Percentiles rank a stretch among this genome's conserved stretches.
Evolutionary conservation across 2,113 vertebrate genomes (phyloP).

Genomic region (Monarcha castaneiventris): DNA sequence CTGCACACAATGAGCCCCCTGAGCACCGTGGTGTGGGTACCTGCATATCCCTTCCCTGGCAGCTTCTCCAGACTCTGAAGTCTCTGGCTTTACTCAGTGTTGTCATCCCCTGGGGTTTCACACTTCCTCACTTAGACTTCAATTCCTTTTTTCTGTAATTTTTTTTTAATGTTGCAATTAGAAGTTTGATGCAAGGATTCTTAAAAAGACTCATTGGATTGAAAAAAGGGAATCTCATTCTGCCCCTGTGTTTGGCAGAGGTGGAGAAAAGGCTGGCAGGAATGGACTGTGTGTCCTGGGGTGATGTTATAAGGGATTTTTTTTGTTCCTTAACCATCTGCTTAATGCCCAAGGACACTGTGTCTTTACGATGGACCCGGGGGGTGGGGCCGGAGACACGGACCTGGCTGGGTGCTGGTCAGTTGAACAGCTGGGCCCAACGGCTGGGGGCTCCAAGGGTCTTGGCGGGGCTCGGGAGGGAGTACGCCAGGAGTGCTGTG

Average conservation of each 20-base stretch:
- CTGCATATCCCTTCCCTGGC: neutral
- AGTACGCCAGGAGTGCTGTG: too few species aligned
- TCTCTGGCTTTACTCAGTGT: neutral
- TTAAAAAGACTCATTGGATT: neutral
- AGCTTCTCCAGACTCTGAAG: neutral
- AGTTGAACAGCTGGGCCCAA: too few species aligned
- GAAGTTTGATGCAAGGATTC: neutral
- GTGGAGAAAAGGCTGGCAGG: neutral
- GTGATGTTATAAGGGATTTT: too few species aligned
- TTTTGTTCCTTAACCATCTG: too few species aligned
- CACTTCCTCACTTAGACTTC: neutral
- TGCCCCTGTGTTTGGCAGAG: neutral
- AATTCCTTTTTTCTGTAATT: neutral
- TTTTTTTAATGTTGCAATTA: neutral
- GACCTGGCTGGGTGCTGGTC: too few species aligned
- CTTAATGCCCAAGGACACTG: too few species aligned
- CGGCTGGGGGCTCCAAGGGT: too few species aligned
- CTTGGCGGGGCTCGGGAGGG: too few species aligned
- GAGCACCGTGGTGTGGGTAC: accelerated
- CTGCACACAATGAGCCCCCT: accelerated
- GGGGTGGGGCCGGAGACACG: too few species aligned
- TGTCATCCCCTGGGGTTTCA: neutral
- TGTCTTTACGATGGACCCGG: too few species aligned
- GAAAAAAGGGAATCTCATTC: neutral
- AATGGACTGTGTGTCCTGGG: neutral